phyloP scores from a whole-genome alignment of 2,797 vertebrate genomes.

The Poecilia wingei region DNA sequence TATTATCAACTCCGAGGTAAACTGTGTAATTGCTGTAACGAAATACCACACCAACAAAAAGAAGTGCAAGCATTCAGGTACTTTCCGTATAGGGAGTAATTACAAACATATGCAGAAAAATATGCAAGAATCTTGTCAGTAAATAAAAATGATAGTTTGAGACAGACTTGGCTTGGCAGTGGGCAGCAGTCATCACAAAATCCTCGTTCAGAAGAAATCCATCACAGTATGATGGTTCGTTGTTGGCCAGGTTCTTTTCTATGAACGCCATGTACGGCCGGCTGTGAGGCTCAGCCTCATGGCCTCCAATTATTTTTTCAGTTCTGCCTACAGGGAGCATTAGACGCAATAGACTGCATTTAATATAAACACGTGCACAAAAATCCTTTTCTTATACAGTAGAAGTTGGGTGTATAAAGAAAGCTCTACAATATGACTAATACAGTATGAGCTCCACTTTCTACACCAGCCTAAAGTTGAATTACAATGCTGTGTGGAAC shows the following conservation, averaged over 20 bases:
- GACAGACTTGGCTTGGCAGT: conserved; percentile 60
- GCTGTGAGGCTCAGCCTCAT: conserved; percentile 44
- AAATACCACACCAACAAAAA: background rate
- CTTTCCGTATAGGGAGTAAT: background rate
- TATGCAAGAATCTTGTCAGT: too few relatives aligned
- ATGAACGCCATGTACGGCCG: conserved; percentile 67
- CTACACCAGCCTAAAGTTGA: background rate
- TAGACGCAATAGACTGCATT: background rate
- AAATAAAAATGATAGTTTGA: background rate
- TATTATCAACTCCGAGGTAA: conserved; percentile 45
- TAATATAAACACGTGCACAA: background rate
- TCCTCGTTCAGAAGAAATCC: conserved; percentile 71
- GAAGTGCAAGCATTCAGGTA: background rate
- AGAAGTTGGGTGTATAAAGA: background rate
- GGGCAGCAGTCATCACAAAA: conserved; percentile 73
- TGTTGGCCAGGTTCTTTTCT: rapidly evolving
- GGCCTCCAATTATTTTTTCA: conserved; percentile 47
- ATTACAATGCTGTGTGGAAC: background rate
- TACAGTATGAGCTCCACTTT: background rate
- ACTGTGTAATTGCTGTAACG: background rate
- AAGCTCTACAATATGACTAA: background rate
- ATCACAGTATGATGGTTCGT: rapidly evolving
- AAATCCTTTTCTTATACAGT: too few relatives aligned
- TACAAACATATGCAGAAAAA: background rate
- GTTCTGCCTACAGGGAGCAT: conserved; percentile 11